Percentiles rank a stretch among this genome's conserved stretches.
phyloP scores from a whole-genome alignment of 2,113 vertebrate genomes.

The Petaurus breviceps region DNA sequence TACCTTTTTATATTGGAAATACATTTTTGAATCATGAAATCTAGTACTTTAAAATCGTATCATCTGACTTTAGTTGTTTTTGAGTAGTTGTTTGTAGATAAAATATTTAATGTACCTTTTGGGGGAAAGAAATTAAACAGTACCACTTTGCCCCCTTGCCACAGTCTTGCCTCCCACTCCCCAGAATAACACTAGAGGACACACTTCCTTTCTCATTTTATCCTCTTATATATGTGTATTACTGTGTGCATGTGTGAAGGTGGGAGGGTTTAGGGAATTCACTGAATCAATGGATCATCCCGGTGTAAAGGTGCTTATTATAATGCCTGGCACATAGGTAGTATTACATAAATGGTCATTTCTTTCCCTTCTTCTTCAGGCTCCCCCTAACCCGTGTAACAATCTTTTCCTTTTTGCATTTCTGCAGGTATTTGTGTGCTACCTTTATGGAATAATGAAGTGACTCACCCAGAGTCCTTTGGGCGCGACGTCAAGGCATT shows the following conservation, averaged over 20 bases:
- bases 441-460: not conserved
- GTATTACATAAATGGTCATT: not conserved
- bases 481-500: not conserved
- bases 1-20: not conserved
- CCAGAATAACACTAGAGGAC: not conserved
- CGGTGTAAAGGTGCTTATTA: not conserved
- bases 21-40: not conserved
- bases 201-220: not conserved
- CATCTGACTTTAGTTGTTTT: not conserved
- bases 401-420: not conserved
- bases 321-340: not conserved
- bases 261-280: too few species aligned
- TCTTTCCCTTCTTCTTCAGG: not conserved
- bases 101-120: not conserved
- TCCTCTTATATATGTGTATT: not conserved
- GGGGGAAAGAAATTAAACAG: not conserved
- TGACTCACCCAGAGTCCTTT: not conserved
- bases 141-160: not conserved
- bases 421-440: not conserved
- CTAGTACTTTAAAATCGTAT: not conserved
- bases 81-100: not conserved
- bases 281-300: too few species aligned
- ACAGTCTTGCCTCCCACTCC: not conserved
- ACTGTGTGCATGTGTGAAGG: too few species aligned
- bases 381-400: too few species aligned